A percentile compares a stretch with the other conserved stretches of the same genome.
phyloP scores from a whole-genome alignment of 2,797 vertebrate genomes.

The Chaunax sp. region DNA sequence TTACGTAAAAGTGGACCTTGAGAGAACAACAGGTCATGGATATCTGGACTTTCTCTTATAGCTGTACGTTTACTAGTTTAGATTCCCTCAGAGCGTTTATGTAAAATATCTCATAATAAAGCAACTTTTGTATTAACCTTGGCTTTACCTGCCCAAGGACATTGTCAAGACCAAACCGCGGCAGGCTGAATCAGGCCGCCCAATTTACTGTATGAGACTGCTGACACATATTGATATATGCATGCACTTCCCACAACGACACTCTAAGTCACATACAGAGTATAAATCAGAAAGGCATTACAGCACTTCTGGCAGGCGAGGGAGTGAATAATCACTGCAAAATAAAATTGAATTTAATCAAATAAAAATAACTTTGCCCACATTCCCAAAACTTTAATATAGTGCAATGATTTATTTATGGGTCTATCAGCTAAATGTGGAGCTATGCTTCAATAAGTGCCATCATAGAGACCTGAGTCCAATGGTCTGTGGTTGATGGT shows the following conservation, averaged over 20 bases:
- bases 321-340: slow-evolving; percentile 37
- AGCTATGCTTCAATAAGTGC: slow-evolving; percentile 14
- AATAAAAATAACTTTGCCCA: slow-evolving; percentile 41
- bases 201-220: slow-evolving; percentile 66
- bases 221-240: slow-evolving; percentile 75
- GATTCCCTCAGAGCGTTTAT: slow-evolving; percentile 25
- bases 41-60: slow-evolving; percentile 21
- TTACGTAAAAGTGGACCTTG: slow-evolving; percentile 24
- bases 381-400: slow-evolving; percentile 31
- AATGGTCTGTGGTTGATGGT: slow-evolving; percentile 43
- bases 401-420: slow-evolving; percentile 25
- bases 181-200: slow-evolving; percentile 50
- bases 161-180: slow-evolving; percentile 36
- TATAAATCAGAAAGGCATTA: slow-evolving; percentile 69
- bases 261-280: slow-evolving; percentile 50
- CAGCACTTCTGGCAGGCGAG: slow-evolving; percentile 34
- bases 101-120: slow-evolving; percentile 42
- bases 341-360: slow-evolving; percentile 40
- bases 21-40: slow-evolving; percentile 29
- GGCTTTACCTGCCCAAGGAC: slow-evolving; percentile 67
- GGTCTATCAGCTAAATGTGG: slow-evolving; percentile 19
- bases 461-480: slow-evolving; percentile 22
- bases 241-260: slow-evolving; percentile 67
- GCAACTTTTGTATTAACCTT: slow-evolving; percentile 66
- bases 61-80: slow-evolving; percentile 23